phyloP scores from a whole-genome alignment of 2,888 invertebrate genomes.

The Cerceris ruficornis region DNA sequence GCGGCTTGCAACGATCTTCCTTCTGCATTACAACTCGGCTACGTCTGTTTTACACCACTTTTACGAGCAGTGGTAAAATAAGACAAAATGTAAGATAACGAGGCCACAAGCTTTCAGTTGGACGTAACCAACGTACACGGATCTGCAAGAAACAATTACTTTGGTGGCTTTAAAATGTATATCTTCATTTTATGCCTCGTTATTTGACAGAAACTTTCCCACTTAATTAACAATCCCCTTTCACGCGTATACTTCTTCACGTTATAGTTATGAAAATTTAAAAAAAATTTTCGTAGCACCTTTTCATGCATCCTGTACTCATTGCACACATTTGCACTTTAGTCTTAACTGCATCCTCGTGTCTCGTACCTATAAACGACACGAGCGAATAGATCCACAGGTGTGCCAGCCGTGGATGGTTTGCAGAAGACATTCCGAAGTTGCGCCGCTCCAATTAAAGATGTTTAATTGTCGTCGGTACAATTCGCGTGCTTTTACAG shows the following conservation, averaged over 20 bases:
- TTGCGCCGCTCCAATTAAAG: constrained; percentile 61
- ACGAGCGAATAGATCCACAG: constrained; percentile 34
- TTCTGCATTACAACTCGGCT: neutral
- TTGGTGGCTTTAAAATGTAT: neutral
- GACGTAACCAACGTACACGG: neutral
- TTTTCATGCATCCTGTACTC: constrained; percentile 9
- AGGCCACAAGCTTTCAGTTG: constrained; percentile 5
- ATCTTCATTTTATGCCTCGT: neutral
- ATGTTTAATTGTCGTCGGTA: constrained; percentile 56
- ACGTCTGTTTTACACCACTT: neutral
- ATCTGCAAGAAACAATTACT: neutral
- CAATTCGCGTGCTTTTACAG: neutral
- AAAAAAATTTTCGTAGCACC: neutral
- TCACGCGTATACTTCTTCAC: neutral
- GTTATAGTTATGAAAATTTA: neutral
- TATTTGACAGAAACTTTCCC: neutral
- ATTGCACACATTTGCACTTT: neutral
- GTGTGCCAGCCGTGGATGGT: constrained; percentile 46
- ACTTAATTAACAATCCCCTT: neutral
- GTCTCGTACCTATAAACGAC: constrained; percentile 21
- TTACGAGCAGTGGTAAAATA: constrained; percentile 2
- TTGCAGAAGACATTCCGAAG: constrained; percentile 55
- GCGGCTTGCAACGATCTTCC: neutral
- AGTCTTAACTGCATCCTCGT: constrained; percentile 1
- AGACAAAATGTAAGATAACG: constrained; percentile 6